These are phyloP conservation scores for Vesta saturnalis DNA, from an alignment of 2,888 invertebrate species.

Conservation along the genomic window DNA sequence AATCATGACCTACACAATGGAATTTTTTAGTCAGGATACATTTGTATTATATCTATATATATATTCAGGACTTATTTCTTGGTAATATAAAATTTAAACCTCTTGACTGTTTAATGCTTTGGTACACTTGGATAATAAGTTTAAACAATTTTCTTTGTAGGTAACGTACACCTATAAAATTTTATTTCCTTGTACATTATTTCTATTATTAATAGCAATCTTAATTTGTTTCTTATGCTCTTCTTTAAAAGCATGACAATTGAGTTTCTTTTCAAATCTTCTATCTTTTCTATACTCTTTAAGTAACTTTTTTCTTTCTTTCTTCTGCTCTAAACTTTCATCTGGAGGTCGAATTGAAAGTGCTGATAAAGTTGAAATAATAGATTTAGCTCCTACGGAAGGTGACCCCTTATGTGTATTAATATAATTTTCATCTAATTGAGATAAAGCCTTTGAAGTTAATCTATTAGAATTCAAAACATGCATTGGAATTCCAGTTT, in stretches of 20 bases:
- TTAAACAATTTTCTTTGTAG: no score
- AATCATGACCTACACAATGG: no score
- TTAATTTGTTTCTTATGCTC: constrained; percentile 85
- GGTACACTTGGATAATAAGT: no score
- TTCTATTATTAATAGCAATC: constrained; percentile 78
- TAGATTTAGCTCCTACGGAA: constrained; percentile 71
- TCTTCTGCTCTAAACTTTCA: constrained; percentile 81
- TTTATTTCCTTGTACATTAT: constrained; percentile 77
- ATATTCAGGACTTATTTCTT: no score
- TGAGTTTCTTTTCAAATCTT: constrained; percentile 83
- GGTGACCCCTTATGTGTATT: constrained; percentile 61
- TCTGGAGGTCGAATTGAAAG: constrained; percentile 78
- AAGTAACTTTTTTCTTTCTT: constrained; percentile 78
- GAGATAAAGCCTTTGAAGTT: constrained; percentile 75
- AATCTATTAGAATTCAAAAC: constrained; percentile 71
- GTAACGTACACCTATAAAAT: constrained; percentile 69
- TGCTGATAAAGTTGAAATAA: constrained; percentile 74
- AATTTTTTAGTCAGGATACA: no score
- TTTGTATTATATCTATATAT: no score
- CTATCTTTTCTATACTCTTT: constrained; percentile 83
- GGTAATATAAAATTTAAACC: no score
- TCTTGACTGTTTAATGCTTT: no score
- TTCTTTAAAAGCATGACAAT: constrained; percentile 83
- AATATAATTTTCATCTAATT: constrained; percentile 66
- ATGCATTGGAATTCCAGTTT: constrained; percentile 79